Conservation (phyloP, 1,140 invertebrate species). For the Macrostomum lignano region DNA sequence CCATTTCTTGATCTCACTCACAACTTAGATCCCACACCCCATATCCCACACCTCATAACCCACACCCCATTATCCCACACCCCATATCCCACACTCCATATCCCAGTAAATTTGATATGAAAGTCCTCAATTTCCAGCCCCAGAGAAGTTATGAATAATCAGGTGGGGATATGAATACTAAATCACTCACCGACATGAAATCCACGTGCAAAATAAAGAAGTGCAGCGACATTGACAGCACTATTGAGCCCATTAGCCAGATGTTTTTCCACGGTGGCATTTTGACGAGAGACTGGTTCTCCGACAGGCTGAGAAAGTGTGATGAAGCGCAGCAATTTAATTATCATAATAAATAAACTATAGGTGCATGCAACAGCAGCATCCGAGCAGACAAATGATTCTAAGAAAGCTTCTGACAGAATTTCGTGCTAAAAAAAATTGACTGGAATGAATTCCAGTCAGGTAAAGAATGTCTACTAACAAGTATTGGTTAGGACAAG, state of each 20-base stretch:
- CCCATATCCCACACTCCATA: too few relatives aligned
- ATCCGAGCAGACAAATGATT: not conserved
- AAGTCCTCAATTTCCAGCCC: too few relatives aligned
- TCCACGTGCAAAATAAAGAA: constrained; percentile 96
- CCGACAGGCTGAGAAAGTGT: constrained; percentile 50
- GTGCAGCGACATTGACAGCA: constrained; percentile 90
- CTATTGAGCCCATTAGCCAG: constrained; percentile 86
- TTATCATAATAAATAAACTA: not conserved
- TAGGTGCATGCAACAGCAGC: not conserved
- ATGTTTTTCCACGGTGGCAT: constrained; percentile 97
- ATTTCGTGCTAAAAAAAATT: not conserved
- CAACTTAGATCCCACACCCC: too few relatives aligned
- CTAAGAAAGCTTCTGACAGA: not conserved
- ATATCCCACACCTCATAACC: too few relatives aligned
- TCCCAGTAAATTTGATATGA: too few relatives aligned
- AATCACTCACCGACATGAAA: constrained; percentile 50
- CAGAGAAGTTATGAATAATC: too few relatives aligned
- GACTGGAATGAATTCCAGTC: not conserved
- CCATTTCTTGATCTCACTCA: too few relatives aligned
- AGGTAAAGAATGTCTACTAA: not conserved
- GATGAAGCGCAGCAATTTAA: constrained; percentile 15
- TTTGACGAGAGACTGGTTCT: constrained; percentile 83
- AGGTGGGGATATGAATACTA: constrained; percentile 1
- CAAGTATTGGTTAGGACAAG: not conserved
- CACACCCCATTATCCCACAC: too few relatives aligned